Evolutionary conservation across 1,140 invertebrate species (phyloP).

Genomic region (Conus ventricosus): DNA sequence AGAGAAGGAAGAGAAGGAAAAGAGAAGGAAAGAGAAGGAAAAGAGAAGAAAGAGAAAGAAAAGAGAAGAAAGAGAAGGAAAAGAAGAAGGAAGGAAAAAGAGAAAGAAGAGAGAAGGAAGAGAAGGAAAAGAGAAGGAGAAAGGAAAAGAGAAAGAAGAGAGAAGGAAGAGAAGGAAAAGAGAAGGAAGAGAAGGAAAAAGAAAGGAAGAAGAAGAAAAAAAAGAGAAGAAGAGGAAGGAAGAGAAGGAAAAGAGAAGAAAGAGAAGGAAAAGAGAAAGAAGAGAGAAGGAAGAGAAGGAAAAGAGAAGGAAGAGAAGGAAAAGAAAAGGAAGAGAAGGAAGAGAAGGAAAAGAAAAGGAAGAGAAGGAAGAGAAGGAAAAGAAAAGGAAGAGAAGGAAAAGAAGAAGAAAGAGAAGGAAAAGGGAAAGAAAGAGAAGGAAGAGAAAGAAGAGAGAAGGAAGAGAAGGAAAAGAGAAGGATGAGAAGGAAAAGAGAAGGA

Average conservation of each 20-base stretch:
- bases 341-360: background rate
- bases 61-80: too few species aligned
- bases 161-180: background rate
- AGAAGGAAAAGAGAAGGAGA: background rate
- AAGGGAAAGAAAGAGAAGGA: background rate
- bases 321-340: background rate
- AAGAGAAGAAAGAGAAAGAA: too few species aligned
- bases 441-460: background rate
- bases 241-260: background rate
- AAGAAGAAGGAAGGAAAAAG: background rate
- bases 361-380: background rate
- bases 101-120: background rate
- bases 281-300: too few species aligned
- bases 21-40: background rate
- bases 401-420: background rate
- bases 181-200: background rate
- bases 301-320: background rate
- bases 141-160: background rate
- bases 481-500: background rate
- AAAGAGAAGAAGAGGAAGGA: background rate
- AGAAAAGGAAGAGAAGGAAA: background rate
- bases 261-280: too few species aligned
- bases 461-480: background rate
- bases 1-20: too few species aligned
- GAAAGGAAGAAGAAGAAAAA: background rate